Conservation (phyloP, 2,797 vertebrate genomes). For the Cossypha polioptera region DNA sequence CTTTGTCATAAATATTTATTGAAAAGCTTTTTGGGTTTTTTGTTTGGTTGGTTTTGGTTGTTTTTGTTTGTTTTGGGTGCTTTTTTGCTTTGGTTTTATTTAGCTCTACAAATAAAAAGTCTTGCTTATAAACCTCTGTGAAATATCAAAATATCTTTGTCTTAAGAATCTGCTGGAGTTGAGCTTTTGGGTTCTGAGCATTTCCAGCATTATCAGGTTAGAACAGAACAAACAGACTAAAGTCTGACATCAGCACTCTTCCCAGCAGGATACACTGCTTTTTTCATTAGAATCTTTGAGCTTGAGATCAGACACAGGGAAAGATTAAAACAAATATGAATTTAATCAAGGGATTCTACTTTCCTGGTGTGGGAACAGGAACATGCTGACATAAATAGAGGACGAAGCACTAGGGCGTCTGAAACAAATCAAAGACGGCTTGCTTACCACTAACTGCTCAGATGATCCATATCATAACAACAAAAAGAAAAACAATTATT, state of each 20-base stretch:
- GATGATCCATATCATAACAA: slow-evolving; percentile 97
- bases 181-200: slow-evolving; percentile 30
- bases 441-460: slow-evolving; percentile 95
- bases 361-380: slow-evolving; percentile 87
- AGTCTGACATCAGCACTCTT: slow-evolving; percentile 75
- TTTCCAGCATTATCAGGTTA: slow-evolving; percentile 72
- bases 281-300: slow-evolving; percentile 86
- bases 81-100: not conserved
- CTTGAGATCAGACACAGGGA: slow-evolving; percentile 83
- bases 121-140: slow-evolving; percentile 7
- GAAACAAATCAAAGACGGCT: slow-evolving; percentile 94
- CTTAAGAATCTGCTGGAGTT: slow-evolving; percentile 45
- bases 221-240: slow-evolving; percentile 75
- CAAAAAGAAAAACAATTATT: slow-evolving; percentile 99
- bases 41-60: not conserved
- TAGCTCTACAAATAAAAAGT: slow-evolving; percentile 41
- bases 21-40: not conserved
- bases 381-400: slow-evolving; percentile 86
- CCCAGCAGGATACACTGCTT: slow-evolving; percentile 79
- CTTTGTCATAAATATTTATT: slow-evolving; percentile 33
- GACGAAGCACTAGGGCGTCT: slow-evolving; percentile 90
- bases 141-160: slow-evolving; percentile 59
- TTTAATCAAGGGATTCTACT: slow-evolving; percentile 93
- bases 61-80: not conserved
- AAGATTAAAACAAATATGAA: slow-evolving; percentile 99